Evolutionary conservation across 2,113 vertebrate species (phyloP), one percentile per base, ranked within the genome.

Genomic region (Piprites chloris): DNA sequence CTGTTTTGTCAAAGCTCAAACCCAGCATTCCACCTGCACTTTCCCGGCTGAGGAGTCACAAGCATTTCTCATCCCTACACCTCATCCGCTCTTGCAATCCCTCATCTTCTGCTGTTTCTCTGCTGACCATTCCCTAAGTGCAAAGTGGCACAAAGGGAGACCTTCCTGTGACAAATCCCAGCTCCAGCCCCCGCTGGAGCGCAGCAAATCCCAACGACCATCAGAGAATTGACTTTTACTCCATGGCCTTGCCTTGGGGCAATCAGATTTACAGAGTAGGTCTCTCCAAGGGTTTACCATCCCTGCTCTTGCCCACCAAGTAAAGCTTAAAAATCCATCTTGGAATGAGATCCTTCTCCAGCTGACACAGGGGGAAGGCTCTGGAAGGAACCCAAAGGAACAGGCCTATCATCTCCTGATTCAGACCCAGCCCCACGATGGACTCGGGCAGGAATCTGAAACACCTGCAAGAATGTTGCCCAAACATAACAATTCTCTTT

Each of bases 191-290:
- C 58, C 71, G 46, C 33, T 78, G 66, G 13, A 79, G 49, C 11
- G 24, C 28, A 52, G 14, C 8, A 69, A 63, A 79, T 15, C 32
- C 11, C 8, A 72, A 47, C 9, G 5, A 1, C 44, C 71, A 53
- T 33, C 61, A 56, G 39, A 61, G 37, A 79, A 68, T 1, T 24
- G 7, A 37, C 42, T 87, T 81, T 26, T 50, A 58, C 27, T 59
- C 13, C 0, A 0, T 7, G 3, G 21, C 14, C 12, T 78, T 6
- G 5, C 50, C 47, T 72, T 19, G 11, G 77, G 35, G 50, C 55
- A 44, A 55, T 7, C 33, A 59, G n/a, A 65, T 56, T 76, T 52
- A 73, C 26, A 56, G 3, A 58, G 41, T 22, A 56, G 74, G 33
- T 4, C 14, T 52, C 69, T 73, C 37, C 59, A 82, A 82, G 78